phyloP scores from a whole-genome alignment of 2,113 vertebrate genomes.

The Prochilodus magdalenae region DNA sequence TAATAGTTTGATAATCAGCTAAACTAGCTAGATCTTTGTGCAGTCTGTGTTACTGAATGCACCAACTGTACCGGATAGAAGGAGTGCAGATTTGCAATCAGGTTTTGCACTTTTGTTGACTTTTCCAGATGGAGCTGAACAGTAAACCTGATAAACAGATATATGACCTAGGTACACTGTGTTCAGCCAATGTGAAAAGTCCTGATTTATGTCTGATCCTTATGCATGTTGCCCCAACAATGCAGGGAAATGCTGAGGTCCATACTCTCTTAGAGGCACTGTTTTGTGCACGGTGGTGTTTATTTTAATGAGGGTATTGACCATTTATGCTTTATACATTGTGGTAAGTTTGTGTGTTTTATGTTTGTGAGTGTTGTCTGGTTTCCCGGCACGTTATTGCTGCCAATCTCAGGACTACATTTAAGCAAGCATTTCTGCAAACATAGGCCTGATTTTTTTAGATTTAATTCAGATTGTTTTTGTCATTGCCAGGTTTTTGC shows the following conservation, averaged over 20 bases:
- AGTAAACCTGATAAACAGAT: not conserved
- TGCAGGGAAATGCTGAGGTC: not conserved
- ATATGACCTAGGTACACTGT: not conserved
- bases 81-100: not conserved
- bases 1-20: not conserved
- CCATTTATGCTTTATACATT: not conserved
- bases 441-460: not conserved
- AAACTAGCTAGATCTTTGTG: too few species aligned
- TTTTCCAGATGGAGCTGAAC: not conserved
- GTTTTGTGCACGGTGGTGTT: not conserved
- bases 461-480: not conserved
- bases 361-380: not conserved
- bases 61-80: not conserved
- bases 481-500: not conserved
- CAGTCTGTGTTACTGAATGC: too few species aligned
- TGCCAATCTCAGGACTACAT: not conserved
- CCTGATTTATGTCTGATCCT: not conserved
- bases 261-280: not conserved
- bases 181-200: not conserved
- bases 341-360: not conserved
- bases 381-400: not conserved
- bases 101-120: not conserved
- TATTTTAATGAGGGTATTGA: not conserved
- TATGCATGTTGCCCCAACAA: not conserved
- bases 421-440: not conserved